Percentiles rank a stretch among this genome's conserved stretches.
Conservation (phyloP, 1,140 invertebrate species). For the Bombus waltoni region DNA sequence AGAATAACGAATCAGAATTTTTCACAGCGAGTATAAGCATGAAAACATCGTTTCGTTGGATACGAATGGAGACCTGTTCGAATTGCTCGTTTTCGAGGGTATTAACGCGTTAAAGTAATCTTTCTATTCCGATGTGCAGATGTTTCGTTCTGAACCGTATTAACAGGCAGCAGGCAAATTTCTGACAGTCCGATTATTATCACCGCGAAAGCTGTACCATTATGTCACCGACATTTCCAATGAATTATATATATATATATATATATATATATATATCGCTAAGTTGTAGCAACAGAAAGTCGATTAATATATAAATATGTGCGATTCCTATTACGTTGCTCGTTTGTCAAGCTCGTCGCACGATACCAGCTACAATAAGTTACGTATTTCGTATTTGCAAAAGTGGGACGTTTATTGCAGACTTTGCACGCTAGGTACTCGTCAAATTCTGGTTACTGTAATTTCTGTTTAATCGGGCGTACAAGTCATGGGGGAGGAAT, state of each 20-base stretch:
- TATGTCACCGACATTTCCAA: neutral
- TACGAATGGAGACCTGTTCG: neutral
- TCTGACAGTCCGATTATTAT: slow-evolving; percentile 7
- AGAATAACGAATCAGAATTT: neutral
- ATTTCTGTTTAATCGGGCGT: neutral
- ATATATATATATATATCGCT: neutral
- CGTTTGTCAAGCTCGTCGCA: neutral
- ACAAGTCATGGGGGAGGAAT: neutral
- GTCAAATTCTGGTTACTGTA: neutral
- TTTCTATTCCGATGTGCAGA: neutral
- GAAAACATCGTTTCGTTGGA: neutral
- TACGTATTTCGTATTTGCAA: slow-evolving; percentile 1
- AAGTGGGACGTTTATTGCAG: neutral
- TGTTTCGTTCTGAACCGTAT: neutral
- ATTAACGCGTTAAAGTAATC: neutral
- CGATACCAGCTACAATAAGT: too few relatives aligned
- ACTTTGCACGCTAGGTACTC: neutral
- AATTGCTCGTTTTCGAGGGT: neutral
- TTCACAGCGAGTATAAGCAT: neutral
- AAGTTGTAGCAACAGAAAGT: slow-evolving; percentile 20
- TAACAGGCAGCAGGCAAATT: slow-evolving; percentile 2
- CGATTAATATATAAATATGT: slow-evolving; percentile 37
- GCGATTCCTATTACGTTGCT: neutral
- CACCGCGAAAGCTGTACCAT: neutral
- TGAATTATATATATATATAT: neutral